A percentile compares a stretch with the other conserved stretches of the same genome.
These are phyloP conservation scores for Saccopteryx leptura DNA, from an alignment of 2,113 vertebrate species.

Conservation along the genomic window DNA sequence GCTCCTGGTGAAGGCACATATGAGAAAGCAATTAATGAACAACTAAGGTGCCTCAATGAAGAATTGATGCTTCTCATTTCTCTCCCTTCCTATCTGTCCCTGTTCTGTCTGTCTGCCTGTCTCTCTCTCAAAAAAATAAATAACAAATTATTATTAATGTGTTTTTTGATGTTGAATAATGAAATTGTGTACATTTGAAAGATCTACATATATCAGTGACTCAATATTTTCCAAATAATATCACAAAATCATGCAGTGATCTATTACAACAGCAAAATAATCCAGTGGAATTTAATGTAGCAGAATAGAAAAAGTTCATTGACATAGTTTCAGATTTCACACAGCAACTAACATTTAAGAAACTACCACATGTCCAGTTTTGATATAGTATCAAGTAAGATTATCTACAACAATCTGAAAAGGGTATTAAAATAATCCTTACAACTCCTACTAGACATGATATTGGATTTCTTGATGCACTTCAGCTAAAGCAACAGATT, in stretches of 20 bases:
- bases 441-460: background rate
- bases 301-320: background rate
- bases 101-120: no score
- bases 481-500: constrained; percentile 22
- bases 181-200: background rate
- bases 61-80: no score
- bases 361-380: background rate
- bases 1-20: no score
- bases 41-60: no score
- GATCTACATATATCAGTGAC: background rate
- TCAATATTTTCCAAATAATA: constrained; percentile 18
- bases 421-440: background rate
- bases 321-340: background rate
- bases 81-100: no score
- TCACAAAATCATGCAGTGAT: constrained; percentile 44
- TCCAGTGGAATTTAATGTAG: background rate
- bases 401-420: background rate
- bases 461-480: background rate
- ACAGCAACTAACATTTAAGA: constrained; percentile 7
- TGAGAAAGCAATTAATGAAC: no score
- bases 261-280: background rate
- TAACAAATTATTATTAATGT: background rate
- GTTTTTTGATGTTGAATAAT: background rate
- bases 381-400: background rate
- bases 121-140: no score